Evolutionary conservation across 2,113 vertebrate genomes (phyloP), one percentile per base, ranked within the genome.

Genomic region (Heliornis fulica): DNA sequence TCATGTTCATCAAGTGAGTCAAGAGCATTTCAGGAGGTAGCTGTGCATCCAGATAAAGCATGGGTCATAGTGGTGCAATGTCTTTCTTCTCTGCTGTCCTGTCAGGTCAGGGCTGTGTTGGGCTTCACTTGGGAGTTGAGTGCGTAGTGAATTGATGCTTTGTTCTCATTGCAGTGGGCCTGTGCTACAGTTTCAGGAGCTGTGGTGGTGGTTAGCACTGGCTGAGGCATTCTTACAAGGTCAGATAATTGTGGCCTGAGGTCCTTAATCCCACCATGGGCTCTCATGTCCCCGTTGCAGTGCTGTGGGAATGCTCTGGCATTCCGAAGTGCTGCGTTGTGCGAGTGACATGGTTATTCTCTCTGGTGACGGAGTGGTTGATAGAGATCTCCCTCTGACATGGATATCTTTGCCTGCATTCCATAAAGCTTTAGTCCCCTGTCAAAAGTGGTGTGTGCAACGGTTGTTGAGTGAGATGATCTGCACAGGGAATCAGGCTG

Each of bases 321-420:
- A 0, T 60, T 95, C 48, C 11, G 12, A 89, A 90, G 57, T 29
- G 53, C 65, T 96, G 63, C 34, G 59, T 48, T 59, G 50, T 1
- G 9, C 32, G 68, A 77, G 22, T 20, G 69, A 26, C 22, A 0
- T 46, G 46, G 22, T 65, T 69, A 18, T 68, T 80, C 76, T 53
- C 83, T 66, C 54, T 95, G 93, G 76, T 57, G 95, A 90, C 0
- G 1, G 84, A 82, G 45, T 2, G 34, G 40, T 85, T 7, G 90
- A 93, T 94, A 91, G 95, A 32, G 90, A 96, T 96, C 66, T 0
- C 21, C 32, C 48, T 45, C 87, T 83, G 94, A 77, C 75, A 88
- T 63, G 68, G 82, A 54, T 91, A 63, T 80, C 90, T 87, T 23
- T 61, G 70, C 61, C 81, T 0, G 0, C 82, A 74, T 96, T 96